Evolutionary conservation across 1,140 invertebrate genomes (phyloP), one percentile per base, ranked within the genome.

Genomic region (Anastrepha obliqua): DNA sequence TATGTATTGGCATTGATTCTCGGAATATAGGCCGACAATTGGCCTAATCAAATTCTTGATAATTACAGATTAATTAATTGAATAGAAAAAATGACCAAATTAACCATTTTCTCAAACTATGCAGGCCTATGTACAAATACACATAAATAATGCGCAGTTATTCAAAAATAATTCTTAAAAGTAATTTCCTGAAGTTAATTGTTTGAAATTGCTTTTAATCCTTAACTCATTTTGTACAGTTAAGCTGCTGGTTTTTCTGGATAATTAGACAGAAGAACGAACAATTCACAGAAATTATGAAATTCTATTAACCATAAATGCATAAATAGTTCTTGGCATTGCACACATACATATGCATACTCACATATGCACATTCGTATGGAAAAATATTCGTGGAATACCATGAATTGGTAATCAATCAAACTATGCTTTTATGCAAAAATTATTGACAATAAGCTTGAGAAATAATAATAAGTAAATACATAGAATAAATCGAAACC

Each of bases 391-490:
- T 81, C 47, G 9, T 13, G 11, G 74, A 55, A 81, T n/a, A 13
- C 17, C 44, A 67, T 29, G 29, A 0, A 67, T n/a, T 9, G 74
- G 20, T 29, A 81, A 81, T 81, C 74, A 81, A 81, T 81, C 74
- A 81, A 51, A 55, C 20, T 55, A 81, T 55, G 74, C 44, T 55
- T 39, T 81, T 55, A 81, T 47, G 47, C 47, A 42, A 81, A 55
- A 81, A 81, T 81, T 58, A 81, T 81, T 81, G 74, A 4, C 47
- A 78, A 51, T 51, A 81, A 81, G 55, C 47, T 55, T 11, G 74
- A 81, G 55, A 55, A 81, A 58, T 78, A 67, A 78, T 15, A 55
- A 81, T 29, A 81, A 81, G 47, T 42, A 55, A 81, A 81, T 81
- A 55, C 74, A 20, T 20, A 15, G 74, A 51, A 81, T 81, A 2